phyloP scores from a whole-genome alignment of 2,888 invertebrate genomes.

The Anarsia innoxiella region DNA sequence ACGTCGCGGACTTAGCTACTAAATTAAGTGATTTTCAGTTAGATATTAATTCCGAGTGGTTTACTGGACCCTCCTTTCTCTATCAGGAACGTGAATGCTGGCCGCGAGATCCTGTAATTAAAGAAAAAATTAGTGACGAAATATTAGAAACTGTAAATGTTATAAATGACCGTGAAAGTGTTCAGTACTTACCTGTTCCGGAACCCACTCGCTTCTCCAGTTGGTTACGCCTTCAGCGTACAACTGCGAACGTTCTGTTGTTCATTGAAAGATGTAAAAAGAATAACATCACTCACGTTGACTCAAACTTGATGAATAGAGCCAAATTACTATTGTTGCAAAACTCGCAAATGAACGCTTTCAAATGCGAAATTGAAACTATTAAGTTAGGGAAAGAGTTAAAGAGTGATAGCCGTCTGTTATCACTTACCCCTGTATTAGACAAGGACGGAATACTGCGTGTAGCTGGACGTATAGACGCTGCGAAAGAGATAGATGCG shows the following conservation, averaged over 20 bases:
- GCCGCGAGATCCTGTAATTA: neutral
- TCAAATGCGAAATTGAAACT: neutral
- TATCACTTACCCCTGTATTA: slow-evolving; percentile 8
- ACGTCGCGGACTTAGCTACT: neutral
- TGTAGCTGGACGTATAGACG: slow-evolving; percentile 12
- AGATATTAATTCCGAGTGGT: neutral
- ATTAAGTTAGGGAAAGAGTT: neutral
- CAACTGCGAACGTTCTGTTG: slow-evolving; percentile 1
- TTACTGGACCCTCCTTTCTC: slow-evolving; percentile 1
- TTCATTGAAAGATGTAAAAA: neutral
- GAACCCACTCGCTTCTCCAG: slow-evolving; percentile 13
- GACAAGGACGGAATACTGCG: slow-evolving; percentile 14
- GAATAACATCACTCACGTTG: neutral
- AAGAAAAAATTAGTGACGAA: neutral
- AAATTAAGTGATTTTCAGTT: neutral
- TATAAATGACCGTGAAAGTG: neutral
- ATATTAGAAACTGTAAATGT: neutral
- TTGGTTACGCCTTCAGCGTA: slow-evolving; percentile 12
- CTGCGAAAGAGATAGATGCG: slow-evolving; percentile 6
- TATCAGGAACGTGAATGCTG: neutral
- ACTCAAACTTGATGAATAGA: neutral
- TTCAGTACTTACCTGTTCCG: slow-evolving; percentile 6
- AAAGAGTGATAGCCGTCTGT: slow-evolving; percentile 4
- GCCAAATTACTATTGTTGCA: neutral
- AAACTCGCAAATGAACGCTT: neutral